Base-by-base conservation (phyloP, 2,797 vertebrate genomes). In the Danio kyathit region DNA sequence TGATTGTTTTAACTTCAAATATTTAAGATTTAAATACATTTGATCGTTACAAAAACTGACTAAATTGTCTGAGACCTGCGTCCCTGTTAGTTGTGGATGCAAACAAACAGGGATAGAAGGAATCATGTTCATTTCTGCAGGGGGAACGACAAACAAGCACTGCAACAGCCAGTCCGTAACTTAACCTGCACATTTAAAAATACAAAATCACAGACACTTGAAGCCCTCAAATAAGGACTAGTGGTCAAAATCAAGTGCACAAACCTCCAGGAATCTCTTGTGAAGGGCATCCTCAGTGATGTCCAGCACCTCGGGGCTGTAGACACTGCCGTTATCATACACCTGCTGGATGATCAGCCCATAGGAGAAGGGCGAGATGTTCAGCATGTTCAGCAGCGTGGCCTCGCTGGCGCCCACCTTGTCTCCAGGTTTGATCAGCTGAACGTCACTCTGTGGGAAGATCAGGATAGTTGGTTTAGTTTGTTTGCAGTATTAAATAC, bases 361-460 rank as follows among this genome's bases (percentile, higher is more conserved):
- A 0, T 94, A 99, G 87, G 98, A 99, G 94, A 99, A 99, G 0
- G 98, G 98, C 0, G 98, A 99, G 94, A 99, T 99, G 93, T 98
- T 99, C 89, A 99, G 86, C 98, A 99, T 99, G 95, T 99, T 99
- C 87, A 98, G 93, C 84, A 99, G 91, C 0, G 98, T 99, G 90
- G 97, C 98, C 91, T 99, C 98, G 0, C 98, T 99, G 95, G 98
- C 98, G 74, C 98, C 98, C 82, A 99, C 98, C 91, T 99, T 99
- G 91, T 99, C 98, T 59, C 96, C 95, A 0, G 94, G 94, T 88
- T 94, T 99, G 82, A 99, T 99, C 86, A 99, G 94, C 85, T 93
- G 92, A 66, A 99, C 98, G 0, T 99, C 96, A 0, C 96, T 99
- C 98, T 99, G 81, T 11, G 9, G 29, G 74, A 17, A 3, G 7